Conservation (phyloP, 2,797 vertebrate genomes). For the Allobates femoralis region DNA sequence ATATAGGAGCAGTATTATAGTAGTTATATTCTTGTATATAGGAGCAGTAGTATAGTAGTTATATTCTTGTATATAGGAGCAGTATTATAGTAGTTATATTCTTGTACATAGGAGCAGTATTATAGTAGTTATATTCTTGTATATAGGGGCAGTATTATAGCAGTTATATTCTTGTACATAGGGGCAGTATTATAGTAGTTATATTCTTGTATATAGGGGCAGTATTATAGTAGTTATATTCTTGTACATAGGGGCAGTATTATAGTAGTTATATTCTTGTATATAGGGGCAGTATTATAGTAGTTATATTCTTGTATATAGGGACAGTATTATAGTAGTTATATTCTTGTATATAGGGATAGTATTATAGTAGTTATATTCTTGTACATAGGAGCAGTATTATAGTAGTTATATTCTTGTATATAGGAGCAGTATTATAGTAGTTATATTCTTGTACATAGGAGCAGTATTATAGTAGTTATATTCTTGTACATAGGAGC, state of each 20-base stretch:
- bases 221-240: conserved; percentile 14
- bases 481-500: neutral
- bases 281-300: neutral
- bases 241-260: neutral
- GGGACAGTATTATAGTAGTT: neutral
- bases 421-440: neutral
- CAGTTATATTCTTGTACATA: conserved; percentile 3
- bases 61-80: neutral
- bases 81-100: conserved; percentile 12
- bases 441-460: conserved; percentile 1
- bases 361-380: conserved; percentile 1
- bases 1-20: neutral
- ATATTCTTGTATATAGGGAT: neutral
- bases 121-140: conserved; percentile 14
- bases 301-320: neutral
- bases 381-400: neutral
- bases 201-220: neutral
- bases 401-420: conserved; percentile 9
- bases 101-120: neutral
- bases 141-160: conserved; percentile 4
- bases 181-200: conserved; percentile 3
- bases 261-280: conserved; percentile 15
- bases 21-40: neutral
- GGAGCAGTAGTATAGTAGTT: neutral
- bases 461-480: neutral